A percentile compares a stretch with the other conserved stretches of the same genome.
Conservation (phyloP, 2,888 invertebrate genomes). For the Linnaemya tessellans region DNA sequence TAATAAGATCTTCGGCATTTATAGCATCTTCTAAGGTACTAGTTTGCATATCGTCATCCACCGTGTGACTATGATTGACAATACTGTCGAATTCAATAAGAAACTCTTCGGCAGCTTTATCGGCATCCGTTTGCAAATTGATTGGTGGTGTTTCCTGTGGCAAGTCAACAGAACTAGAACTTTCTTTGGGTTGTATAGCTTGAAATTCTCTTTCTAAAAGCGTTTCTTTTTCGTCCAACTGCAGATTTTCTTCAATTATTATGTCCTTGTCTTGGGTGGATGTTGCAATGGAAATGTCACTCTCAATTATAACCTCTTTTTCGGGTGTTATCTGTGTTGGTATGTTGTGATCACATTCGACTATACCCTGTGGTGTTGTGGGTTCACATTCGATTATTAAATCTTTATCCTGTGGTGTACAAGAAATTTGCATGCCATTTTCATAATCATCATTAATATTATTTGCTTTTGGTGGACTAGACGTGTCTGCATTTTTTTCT, state of each 20-base stretch:
- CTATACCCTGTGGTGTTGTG: constrained; percentile 39
- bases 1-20: constrained; percentile 51
- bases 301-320: constrained; percentile 51
- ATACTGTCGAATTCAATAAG: constrained; percentile 67
- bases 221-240: constrained; percentile 29
- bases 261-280: constrained; percentile 16
- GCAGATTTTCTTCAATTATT: constrained; percentile 47
- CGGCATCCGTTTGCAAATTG: constrained; percentile 42
- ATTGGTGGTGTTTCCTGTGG: constrained; percentile 22
- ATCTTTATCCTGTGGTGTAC: constrained; percentile 33
- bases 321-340: constrained; percentile 39
- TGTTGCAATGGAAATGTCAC: constrained; percentile 7
- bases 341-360: constrained; percentile 48
- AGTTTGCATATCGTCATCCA: constrained; percentile 27
- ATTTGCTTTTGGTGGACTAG: constrained; percentile 3
- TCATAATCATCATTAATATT: constrained; percentile 19
- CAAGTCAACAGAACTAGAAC: not conserved
- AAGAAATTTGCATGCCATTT: constrained; percentile 16
- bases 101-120: constrained; percentile 65
- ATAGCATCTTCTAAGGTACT: constrained; percentile 20
- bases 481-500: not conserved
- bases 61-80: constrained; percentile 59
- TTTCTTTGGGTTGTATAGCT: constrained; percentile 42
- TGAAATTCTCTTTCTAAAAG: constrained; percentile 52
- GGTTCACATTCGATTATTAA: constrained; percentile 58